Conservation (phyloP, 2,888 invertebrate genomes). For the Luperina testacea region DNA sequence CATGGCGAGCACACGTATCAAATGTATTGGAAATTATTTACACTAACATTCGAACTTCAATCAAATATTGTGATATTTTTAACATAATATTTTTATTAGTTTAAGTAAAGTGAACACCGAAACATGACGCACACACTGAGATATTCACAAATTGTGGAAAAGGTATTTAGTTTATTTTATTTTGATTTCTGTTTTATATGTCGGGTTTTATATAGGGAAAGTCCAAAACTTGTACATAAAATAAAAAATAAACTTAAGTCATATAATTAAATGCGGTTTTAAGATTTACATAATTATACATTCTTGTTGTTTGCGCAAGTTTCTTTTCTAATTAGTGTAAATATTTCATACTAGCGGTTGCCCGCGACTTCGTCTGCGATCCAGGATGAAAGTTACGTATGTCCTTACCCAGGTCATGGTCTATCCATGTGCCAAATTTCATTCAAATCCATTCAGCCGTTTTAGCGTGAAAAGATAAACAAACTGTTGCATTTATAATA, state of each 20-base stretch:
- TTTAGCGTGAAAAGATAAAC: not conserved
- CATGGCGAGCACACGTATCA: slow-evolving; percentile 53
- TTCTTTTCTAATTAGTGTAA: not conserved
- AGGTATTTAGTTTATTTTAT: slow-evolving; percentile 68
- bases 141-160: slow-evolving; percentile 76
- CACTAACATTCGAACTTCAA: slow-evolving; percentile 16
- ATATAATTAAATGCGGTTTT: not conserved
- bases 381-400: not conserved
- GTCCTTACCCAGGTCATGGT: not conserved
- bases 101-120: slow-evolving; percentile 25
- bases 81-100: slow-evolving; percentile 15
- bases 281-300: not conserved
- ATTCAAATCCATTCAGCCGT: not conserved
- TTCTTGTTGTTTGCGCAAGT: not conserved
- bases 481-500: not conserved
- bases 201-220: not conserved
- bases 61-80: slow-evolving; percentile 32
- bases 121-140: slow-evolving; percentile 79
- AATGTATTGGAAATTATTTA: slow-evolving; percentile 37
- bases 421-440: not conserved
- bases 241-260: not conserved
- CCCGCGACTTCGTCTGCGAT: not conserved
- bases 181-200: not conserved
- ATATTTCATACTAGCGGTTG: not conserved
- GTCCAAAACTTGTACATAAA: not conserved